Conservation (phyloP, 2,113 vertebrate genomes). For the Casuarius casuarius region DNA sequence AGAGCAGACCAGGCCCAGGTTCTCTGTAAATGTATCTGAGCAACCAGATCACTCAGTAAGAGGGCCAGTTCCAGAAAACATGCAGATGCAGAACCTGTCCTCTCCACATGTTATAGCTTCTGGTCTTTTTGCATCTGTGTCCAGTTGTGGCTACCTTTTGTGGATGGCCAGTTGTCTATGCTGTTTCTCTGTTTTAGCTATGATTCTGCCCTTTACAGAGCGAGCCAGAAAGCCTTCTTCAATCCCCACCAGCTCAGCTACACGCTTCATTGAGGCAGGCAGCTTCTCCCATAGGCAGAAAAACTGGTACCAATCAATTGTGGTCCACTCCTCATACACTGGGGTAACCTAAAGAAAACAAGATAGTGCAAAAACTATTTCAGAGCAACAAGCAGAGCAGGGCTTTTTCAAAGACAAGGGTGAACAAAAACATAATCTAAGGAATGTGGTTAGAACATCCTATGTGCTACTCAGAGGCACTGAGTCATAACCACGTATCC, state of each 20-base stretch:
- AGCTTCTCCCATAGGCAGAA: constrained; percentile 96
- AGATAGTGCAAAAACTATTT: neutral
- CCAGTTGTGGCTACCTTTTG: constrained; percentile 83
- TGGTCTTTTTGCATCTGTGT: neutral
- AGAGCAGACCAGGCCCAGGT: neutral
- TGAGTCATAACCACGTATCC: neutral
- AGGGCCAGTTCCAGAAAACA: neutral
- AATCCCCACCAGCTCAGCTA: constrained; percentile 95
- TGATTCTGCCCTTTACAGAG: constrained; percentile 89
- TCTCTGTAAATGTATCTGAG: neutral
- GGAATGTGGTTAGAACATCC: constrained; percentile 9
- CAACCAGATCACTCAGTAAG: neutral
- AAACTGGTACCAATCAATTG: constrained; percentile 97
- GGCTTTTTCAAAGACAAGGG: neutral
- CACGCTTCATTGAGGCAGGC: constrained; percentile 91
- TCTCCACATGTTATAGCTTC: neutral
- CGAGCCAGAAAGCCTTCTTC: constrained; percentile 94
- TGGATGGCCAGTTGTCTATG: constrained; percentile 94
- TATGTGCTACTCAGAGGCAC: neutral
- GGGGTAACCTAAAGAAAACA: constrained; percentile 87
- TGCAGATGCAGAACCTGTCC: neutral
- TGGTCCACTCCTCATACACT: constrained; percentile 93
- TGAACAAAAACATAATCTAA: constrained; percentile 11
- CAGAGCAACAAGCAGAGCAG: neutral
- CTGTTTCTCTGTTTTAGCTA: constrained; percentile 92